Conservation (phyloP, 2,797 vertebrate species). For the Falco berigora region DNA sequence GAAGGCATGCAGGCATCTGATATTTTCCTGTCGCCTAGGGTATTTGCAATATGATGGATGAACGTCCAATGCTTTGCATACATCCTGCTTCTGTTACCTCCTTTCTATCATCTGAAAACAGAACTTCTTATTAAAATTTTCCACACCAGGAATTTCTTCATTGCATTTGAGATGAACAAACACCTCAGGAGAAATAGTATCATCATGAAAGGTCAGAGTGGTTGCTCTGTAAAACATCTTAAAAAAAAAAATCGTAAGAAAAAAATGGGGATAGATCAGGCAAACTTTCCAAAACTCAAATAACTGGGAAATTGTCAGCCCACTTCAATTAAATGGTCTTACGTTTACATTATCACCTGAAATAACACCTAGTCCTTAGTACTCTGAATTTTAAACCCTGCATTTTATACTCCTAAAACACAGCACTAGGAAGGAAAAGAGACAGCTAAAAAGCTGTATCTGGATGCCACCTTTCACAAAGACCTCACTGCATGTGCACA, state of each 20-base stretch:
- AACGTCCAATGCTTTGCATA: neutral
- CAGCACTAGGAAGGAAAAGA: neutral
- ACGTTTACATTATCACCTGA: neutral
- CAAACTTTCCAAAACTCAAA: neutral
- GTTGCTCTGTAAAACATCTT: neutral
- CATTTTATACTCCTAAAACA: neutral
- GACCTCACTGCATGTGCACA: fast-evolving
- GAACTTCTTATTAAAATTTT: neutral
- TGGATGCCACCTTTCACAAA: fast-evolving
- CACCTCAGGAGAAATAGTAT: neutral
- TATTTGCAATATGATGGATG: neutral
- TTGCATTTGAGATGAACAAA: slow-evolving; percentile 15
- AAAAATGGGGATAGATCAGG: neutral
- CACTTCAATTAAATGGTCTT: neutral
- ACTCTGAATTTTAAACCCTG: neutral
- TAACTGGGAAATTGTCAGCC: neutral
- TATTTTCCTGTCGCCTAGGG: neutral
- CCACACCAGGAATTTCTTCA: slow-evolving; percentile 6
- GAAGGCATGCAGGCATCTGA: neutral
- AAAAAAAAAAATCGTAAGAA: neutral
- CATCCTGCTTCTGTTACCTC: neutral
- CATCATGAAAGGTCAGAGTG: neutral
- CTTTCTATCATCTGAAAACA: neutral
- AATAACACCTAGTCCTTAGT: neutral
- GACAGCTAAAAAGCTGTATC: neutral